A percentile compares a stretch with the other conserved stretches of the same genome.
These are phyloP conservation scores for Octopus bimaculoides DNA, from an alignment of 1,140 invertebrate genomes.

Conservation along the genomic window DNA sequence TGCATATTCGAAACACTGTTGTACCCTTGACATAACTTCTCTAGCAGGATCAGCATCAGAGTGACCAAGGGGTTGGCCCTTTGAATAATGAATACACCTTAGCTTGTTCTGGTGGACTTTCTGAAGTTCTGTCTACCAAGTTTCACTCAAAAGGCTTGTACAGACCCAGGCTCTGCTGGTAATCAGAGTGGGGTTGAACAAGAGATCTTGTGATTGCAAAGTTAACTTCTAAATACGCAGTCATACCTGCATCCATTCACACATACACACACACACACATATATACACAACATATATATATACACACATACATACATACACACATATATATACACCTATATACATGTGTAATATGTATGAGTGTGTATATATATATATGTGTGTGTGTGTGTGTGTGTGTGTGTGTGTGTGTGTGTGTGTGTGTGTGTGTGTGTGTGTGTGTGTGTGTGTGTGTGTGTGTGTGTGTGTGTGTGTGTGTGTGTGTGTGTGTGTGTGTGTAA, in stretches of 20 bases:
- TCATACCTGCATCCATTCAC: neutral
- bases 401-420: conserved; percentile 15
- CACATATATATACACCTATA: neutral
- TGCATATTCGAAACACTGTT: too few relatives aligned
- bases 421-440: conserved; percentile 7
- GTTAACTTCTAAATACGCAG: too few relatives aligned
- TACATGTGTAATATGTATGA: neutral
- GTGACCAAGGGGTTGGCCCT: too few relatives aligned
- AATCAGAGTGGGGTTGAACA: too few relatives aligned
- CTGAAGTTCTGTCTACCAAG: too few relatives aligned
- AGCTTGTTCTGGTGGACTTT: too few relatives aligned
- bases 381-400: conserved; percentile 19
- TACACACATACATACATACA: neutral
- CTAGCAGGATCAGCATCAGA: too few relatives aligned
- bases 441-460: neutral
- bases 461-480: neutral
- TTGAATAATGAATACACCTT: too few relatives aligned
- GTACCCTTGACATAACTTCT: too few relatives aligned
- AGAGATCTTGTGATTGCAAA: too few relatives aligned
- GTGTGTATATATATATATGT: conserved; percentile 10
- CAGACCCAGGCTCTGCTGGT: too few relatives aligned
- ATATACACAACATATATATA: neutral
- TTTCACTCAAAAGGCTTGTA: too few relatives aligned
- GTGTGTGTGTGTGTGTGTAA: neutral
- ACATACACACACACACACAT: neutral